Evolutionary conservation across 1,140 invertebrate genomes (phyloP), one percentile per base, ranked within the genome.

Genomic region (Pogonomyrmex barbatus): DNA sequence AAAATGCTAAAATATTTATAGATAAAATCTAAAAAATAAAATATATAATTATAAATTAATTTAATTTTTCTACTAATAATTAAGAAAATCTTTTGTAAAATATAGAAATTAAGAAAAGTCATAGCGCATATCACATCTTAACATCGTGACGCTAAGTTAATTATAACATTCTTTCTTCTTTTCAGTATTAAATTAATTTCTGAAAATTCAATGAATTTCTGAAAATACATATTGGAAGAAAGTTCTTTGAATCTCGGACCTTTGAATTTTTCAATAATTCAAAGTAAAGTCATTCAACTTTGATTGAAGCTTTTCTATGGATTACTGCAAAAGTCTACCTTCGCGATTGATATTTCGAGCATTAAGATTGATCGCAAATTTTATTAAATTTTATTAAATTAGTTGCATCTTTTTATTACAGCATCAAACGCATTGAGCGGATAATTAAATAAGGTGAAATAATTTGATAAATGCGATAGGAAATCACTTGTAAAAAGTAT

Each of bases 381-480:
- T n/a, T n/a, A n/a, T n/a, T n/a, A n/a, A n/a, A 73, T 75, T 83
- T 75, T 75, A 62, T 83, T 60, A 12, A 70, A 54, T 1, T 54
- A 70, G 9, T 33, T 24, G n/a, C 33, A 3, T 39, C 12, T 50
- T 2, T 60, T 60, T n/a, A 30, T 60, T 75, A 45, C 42, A 52
- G 14, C 12, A 45, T 70, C 24, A 24, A 56, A 70, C 24, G 24
- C 14, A 12, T 56, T 45, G n/a, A 79, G 9, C 0, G 4, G 14
- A 52, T 73, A 73, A n/a, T 36, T 5, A 52, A 73, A 52, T 71
- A 71, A 71, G 14, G 24, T 9, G n/a, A 42, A 33, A 67, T 54
- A 79, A 67, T 52, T 79, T 4, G n/a, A 6, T 79, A 67, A 52
- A 36, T 8, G 14, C 4, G 24, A 8, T 36, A 77, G 6, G 52